Evolutionary conservation across 1,140 invertebrate species (phyloP).

Genomic region (Diachasmimorpha longicaudata): DNA sequence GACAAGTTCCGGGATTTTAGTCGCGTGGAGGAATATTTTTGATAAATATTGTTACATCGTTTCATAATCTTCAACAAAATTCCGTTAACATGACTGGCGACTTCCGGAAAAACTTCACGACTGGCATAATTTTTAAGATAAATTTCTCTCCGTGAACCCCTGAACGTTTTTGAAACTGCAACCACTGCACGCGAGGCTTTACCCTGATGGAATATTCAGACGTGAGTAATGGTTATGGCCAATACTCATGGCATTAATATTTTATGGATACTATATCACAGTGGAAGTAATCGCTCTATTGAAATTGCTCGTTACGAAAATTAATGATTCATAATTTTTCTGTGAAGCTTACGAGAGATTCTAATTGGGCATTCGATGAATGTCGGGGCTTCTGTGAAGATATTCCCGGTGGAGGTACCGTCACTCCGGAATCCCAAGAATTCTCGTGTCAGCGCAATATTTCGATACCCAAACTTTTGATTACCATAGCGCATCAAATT

Average conservation of each 20-base stretch:
- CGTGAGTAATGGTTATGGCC: background rate
- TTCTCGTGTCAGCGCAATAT: background rate
- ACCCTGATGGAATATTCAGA: background rate
- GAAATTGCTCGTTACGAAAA: background rate
- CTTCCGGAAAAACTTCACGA: too few species aligned
- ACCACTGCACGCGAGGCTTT: background rate
- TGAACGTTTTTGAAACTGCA: background rate
- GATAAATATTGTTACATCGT: too few species aligned
- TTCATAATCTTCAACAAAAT: too few species aligned
- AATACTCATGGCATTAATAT: background rate
- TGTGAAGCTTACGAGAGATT: background rate
- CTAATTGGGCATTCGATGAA: background rate
- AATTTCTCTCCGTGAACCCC: too few species aligned
- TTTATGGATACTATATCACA: background rate
- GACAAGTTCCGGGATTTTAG: background rate
- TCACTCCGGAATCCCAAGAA: background rate
- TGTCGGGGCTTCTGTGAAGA: background rate
- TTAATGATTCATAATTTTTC: background rate
- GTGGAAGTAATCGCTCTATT: background rate
- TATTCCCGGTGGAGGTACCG: background rate
- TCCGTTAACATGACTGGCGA: too few species aligned
- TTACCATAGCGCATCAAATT: background rate
- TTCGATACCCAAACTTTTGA: background rate
- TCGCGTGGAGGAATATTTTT: too few species aligned
- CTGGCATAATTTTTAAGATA: too few species aligned